These are phyloP conservation scores for Potamilus streckersoni DNA, from an alignment of 1,140 invertebrate species.

Conservation along the genomic window DNA sequence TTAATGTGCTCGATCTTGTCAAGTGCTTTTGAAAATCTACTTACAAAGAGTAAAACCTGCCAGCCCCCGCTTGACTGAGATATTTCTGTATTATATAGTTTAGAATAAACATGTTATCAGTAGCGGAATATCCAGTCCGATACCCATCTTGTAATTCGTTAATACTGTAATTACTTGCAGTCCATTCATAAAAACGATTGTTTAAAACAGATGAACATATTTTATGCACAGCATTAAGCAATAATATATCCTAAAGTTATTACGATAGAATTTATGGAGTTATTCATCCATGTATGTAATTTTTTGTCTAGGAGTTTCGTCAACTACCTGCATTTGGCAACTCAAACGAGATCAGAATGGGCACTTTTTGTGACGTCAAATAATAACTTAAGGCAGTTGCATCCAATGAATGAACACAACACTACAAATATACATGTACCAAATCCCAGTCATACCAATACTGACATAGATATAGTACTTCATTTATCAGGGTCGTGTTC, in stretches of 20 bases:
- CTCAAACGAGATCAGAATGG: too few relatives aligned
- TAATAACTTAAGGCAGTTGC: too few relatives aligned
- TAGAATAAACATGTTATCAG: slow-evolving; percentile 24
- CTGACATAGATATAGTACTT: too few relatives aligned
- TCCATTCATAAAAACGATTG: slow-evolving; percentile 8
- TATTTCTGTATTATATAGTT: slow-evolving; percentile 20
- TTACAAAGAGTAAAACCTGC: slow-evolving; percentile 19
- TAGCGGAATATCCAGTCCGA: slow-evolving; percentile 12
- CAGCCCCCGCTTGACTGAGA: slow-evolving; percentile 12
- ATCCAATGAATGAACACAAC: too few relatives aligned
- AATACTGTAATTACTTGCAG: slow-evolving; percentile 9
- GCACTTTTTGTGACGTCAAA: too few relatives aligned
- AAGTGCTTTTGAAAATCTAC: slow-evolving; percentile 23
- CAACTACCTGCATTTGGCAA: too few relatives aligned
- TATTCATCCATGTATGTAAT: too few relatives aligned
- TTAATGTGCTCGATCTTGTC: slow-evolving; percentile 13
- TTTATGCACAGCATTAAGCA: slow-evolving; percentile 21
- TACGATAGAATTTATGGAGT: too few relatives aligned
- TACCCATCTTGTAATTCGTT: slow-evolving; percentile 24
- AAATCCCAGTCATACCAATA: too few relatives aligned
- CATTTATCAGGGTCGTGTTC: too few relatives aligned
- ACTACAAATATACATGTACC: too few relatives aligned
- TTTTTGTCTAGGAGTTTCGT: too few relatives aligned
- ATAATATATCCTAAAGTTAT: slow-evolving; percentile 25
- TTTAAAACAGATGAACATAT: slow-evolving; percentile 9